Evolutionary conservation across 1,140 invertebrate species (phyloP).

Genomic region (Schlechtendalia chinensis): DNA sequence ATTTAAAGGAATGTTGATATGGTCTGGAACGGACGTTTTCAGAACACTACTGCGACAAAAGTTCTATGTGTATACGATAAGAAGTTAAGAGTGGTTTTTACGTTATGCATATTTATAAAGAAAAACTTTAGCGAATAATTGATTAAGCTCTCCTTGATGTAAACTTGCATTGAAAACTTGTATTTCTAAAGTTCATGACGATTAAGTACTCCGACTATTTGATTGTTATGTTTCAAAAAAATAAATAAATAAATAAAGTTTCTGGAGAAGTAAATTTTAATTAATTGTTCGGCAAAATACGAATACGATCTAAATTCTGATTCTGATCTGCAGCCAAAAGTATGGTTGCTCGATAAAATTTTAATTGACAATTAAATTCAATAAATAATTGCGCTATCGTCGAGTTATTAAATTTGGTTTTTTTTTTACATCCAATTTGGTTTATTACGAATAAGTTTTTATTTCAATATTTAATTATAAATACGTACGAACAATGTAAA

Average conservation of each 20-base stretch:
- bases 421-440: background rate
- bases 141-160: slow-evolving; percentile 15
- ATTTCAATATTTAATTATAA: slow-evolving; percentile 1
- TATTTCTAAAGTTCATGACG: slow-evolving; percentile 7
- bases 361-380: slow-evolving; percentile 28
- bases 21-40: slow-evolving; percentile 24
- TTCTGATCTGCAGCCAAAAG: background rate
- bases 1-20: background rate
- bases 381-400: background rate
- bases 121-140: slow-evolving; percentile 10
- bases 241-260: background rate
- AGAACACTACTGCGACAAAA: slow-evolving; percentile 12
- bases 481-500: background rate
- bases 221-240: no score
- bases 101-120: slow-evolving; percentile 17
- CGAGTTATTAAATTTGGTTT: slow-evolving; percentile 25
- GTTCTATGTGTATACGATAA: background rate
- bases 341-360: background rate
- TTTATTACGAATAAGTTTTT: slow-evolving; percentile 1
- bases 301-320: background rate
- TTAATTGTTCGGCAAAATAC: slow-evolving; percentile 1
- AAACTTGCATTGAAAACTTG: slow-evolving; percentile 3
- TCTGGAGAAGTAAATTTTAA: slow-evolving; percentile 7
- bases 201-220: no score
- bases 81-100: background rate